These are phyloP conservation scores for Mamestra configurata DNA, from an alignment of 1,140 invertebrate species.

Conservation along the genomic window DNA sequence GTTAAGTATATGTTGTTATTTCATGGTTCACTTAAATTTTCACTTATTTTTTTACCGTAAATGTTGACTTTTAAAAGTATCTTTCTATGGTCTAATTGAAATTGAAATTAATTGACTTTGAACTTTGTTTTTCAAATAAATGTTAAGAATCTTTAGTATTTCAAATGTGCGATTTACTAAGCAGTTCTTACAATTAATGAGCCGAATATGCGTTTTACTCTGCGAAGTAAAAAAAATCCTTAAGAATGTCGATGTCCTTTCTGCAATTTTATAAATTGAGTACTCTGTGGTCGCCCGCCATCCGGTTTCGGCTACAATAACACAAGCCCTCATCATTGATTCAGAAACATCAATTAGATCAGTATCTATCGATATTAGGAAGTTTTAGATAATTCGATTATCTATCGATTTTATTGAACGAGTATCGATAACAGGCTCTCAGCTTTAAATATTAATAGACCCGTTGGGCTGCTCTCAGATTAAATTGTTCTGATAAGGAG, in stretches of 20 bases:
- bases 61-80: too few relatives aligned
- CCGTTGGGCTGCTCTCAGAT: background rate
- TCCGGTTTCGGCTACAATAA: slow-evolving; percentile 9
- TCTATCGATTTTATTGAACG: slow-evolving; percentile 33
- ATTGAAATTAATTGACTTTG: too few relatives aligned
- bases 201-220: too few relatives aligned
- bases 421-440: slow-evolving; percentile 38
- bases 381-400: slow-evolving; percentile 29
- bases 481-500: background rate
- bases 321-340: slow-evolving; percentile 26
- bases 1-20: too few relatives aligned
- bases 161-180: too few relatives aligned
- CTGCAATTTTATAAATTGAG: background rate
- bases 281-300: background rate
- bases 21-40: too few relatives aligned
- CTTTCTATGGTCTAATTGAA: too few relatives aligned
- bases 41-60: too few relatives aligned
- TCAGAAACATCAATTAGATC: slow-evolving; percentile 40
- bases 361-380: slow-evolving; percentile 40
- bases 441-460: slow-evolving; percentile 25
- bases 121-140: too few relatives aligned
- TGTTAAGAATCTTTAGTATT: too few relatives aligned
- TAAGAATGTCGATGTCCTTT: background rate
- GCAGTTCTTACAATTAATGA: too few relatives aligned
- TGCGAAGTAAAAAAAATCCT: too few relatives aligned